phyloP scores from a whole-genome alignment of 1,140 invertebrate species.

The Aphaenogaster ashmeadi region DNA sequence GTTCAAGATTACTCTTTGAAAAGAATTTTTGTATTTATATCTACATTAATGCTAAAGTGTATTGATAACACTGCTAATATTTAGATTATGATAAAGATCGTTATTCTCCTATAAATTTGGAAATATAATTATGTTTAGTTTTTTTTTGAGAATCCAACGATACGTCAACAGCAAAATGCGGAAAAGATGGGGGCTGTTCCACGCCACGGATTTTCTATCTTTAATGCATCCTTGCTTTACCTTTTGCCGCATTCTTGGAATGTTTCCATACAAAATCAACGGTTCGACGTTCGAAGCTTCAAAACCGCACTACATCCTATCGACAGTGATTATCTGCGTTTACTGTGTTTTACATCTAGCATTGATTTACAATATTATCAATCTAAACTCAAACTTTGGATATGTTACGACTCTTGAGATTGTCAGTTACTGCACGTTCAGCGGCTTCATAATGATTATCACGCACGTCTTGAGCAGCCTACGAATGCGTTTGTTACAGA shows the following conservation, averaged over 20 bases:
- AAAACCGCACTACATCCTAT: constrained; percentile 35
- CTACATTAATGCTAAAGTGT: too few relatives aligned
- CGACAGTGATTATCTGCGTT: constrained; percentile 38
- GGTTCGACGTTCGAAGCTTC: constrained; percentile 46
- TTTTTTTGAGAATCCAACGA: neutral
- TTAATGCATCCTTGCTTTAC: constrained; percentile 68
- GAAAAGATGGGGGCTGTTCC: constrained; percentile 66
- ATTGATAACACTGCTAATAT: too few relatives aligned
- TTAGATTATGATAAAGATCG: too few relatives aligned
- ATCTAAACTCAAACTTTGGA: neutral
- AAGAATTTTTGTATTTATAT: too few relatives aligned
- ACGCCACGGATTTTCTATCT: constrained; percentile 24
- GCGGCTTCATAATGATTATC: neutral
- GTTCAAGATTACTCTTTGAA: too few relatives aligned
- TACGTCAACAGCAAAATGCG: too few relatives aligned
- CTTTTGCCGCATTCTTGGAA: constrained; percentile 66
- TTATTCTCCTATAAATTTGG: too few relatives aligned
- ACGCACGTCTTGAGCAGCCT: neutral
- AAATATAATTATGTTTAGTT: neutral
- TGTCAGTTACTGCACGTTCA: neutral
- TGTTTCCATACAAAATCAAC: constrained; percentile 70
- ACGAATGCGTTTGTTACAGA: neutral
- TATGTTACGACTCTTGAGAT: neutral
- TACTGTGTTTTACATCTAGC: constrained; percentile 17
- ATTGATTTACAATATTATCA: constrained; percentile 68